These are phyloP conservation scores for Metaphire vulgaris DNA, from an alignment of 1,140 invertebrate genomes.

Conservation along the genomic window DNA sequence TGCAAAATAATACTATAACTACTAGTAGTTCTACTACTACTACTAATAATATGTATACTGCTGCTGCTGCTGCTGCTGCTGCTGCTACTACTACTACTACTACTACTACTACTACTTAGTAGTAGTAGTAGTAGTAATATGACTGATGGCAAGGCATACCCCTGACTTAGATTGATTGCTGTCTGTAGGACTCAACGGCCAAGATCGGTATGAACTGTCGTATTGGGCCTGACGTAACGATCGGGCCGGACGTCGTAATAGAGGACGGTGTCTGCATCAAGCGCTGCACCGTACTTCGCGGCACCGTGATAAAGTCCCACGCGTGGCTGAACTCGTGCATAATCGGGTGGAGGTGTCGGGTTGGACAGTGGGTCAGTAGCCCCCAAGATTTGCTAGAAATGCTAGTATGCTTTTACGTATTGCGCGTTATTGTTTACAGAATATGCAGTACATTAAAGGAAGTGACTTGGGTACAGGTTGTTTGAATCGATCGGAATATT, in stretches of 20 bases:
- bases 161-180: not conserved
- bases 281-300: constrained; percentile 78
- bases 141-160: too few relatives aligned
- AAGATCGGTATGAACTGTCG: constrained; percentile 87
- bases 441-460: not conserved
- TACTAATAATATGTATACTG: too few relatives aligned
- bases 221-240: constrained; percentile 97
- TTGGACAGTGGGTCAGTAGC: constrained; percentile 81
- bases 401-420: too few relatives aligned
- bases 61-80: too few relatives aligned
- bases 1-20: too few relatives aligned
- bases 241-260: constrained; percentile 87
- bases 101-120: too few relatives aligned
- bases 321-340: constrained; percentile 94
- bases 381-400: too few relatives aligned
- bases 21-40: too few relatives aligned
- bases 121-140: too few relatives aligned
- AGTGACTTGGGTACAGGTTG: too few relatives aligned
- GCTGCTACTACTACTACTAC: too few relatives aligned
- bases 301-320: constrained; percentile 80
- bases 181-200: constrained; percentile 69
- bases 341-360: constrained; percentile 87
- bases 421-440: not conserved
- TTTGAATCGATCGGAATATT: too few relatives aligned
- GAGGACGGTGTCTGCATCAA: constrained; percentile 96